Evolutionary conservation across 30 jellyfish, hydroid and myxozoan species (phyloP), one percentile per base, ranked within the genome.

Genomic region (Haliclystus octoradiatus): DNA sequence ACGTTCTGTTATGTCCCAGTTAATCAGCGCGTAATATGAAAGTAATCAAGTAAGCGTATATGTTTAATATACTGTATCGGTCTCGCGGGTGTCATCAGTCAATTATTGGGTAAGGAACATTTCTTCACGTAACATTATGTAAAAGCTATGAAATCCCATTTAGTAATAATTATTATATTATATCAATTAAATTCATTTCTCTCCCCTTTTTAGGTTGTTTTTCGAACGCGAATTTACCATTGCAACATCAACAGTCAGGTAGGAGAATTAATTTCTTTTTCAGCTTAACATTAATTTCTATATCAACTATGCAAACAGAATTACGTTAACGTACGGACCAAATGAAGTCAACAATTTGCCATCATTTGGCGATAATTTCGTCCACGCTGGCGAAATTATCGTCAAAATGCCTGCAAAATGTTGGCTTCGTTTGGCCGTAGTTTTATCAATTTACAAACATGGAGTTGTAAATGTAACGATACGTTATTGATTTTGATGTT

Each of bases 161-260:
- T n/a, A n/a, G n/a, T n/a, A n/a, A n/a, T n/a, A n/a, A n/a, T n/a
- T n/a, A n/a, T n/a, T n/a, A n/a, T n/a, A n/a, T n/a, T n/a, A n/a
- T n/a, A n/a, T n/a, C n/a, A n/a, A n/a, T n/a, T n/a, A n/a, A n/a
- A n/a, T n/a, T n/a, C n/a, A n/a, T n/a, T n/a, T n/a, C n/a, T n/a
- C n/a, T n/a, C n/a, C n/a, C n/a, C n/a, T 31, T 12, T 52, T 1
- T 28, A 80, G 93, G 93, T 80, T 28, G 74, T 69, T 40, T 88
- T 88, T 85, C 74, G 93, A 62, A 88, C 97, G 19, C 76, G 97
- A 31, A 88, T 88, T 33, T 88, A 88, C 32, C 97, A 88, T 72
- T 88, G 97, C 62, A 88, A 88, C 68, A 88, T 88, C 29, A 88
- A 88, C 65, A 80, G 95, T 33, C 97, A 88, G 87, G 97, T 88